Evolutionary conservation across 2,113 vertebrate species (phyloP).

Genomic region (Anoura caudifer): DNA sequence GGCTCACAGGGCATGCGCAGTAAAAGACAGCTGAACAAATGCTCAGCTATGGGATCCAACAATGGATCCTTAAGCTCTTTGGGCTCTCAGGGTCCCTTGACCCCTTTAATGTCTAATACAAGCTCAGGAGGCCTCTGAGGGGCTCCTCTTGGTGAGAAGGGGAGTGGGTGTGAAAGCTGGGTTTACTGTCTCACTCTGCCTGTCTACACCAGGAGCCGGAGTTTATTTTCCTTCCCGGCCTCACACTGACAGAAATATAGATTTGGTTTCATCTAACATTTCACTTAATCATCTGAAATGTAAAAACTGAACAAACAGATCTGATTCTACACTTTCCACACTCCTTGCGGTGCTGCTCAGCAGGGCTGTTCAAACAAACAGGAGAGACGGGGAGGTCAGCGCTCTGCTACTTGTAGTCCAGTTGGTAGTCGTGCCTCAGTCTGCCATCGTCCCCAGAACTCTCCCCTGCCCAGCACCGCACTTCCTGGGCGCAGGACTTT

Average conservation of each 20-base stretch:
- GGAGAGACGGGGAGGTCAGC: background rate
- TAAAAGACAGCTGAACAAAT: background rate
- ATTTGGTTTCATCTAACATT: slow-evolving; percentile 55
- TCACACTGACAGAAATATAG: slow-evolving; percentile 54
- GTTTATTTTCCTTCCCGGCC: slow-evolving; percentile 64
- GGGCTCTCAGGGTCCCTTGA: background rate
- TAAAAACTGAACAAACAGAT: slow-evolving; percentile 57
- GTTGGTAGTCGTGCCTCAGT: background rate
- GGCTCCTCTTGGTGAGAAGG: background rate
- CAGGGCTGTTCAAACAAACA: slow-evolving; percentile 59
- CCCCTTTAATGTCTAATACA: rapidly evolving
- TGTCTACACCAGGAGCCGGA: background rate
- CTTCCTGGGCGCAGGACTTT: background rate
- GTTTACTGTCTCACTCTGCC: background rate
- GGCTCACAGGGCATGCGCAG: background rate
- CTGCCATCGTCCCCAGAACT: background rate
- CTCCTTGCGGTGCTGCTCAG: background rate
- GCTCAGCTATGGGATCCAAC: background rate
- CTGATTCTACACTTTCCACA: slow-evolving; percentile 33
- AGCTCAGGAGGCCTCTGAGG: background rate
- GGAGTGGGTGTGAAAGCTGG: background rate
- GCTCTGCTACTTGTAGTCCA: background rate
- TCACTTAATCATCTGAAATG: slow-evolving; percentile 52
- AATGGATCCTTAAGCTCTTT: background rate
- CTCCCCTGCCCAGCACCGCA: background rate